These are phyloP conservation scores for Cheilosia scutellata DNA, from an alignment of 2,888 invertebrate genomes.

Conservation along the genomic window DNA sequence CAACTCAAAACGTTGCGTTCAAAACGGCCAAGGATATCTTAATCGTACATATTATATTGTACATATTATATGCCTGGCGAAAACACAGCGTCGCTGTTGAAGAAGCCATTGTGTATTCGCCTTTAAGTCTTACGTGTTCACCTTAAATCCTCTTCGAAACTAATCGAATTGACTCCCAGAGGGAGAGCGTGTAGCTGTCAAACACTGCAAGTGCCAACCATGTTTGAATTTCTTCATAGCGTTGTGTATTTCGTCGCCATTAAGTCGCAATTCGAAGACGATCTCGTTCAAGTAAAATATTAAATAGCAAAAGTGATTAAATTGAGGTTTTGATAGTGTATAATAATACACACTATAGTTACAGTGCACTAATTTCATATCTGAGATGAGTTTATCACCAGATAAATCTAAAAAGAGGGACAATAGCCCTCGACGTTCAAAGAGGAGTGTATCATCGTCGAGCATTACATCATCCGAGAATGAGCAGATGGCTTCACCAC, in stretches of 20 bases:
- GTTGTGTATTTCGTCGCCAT: not conserved
- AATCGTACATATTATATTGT: too few species aligned
- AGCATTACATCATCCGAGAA: constrained; percentile 4
- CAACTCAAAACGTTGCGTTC: too few species aligned
- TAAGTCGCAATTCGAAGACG: too few species aligned
- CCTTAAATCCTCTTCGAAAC: not conserved
- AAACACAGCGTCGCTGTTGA: constrained; percentile 19
- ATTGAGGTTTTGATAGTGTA: too few species aligned
- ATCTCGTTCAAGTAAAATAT: too few species aligned
- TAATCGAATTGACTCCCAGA: too few species aligned
- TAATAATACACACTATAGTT: too few species aligned
- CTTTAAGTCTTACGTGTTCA: not conserved
- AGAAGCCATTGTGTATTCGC: constrained; percentile 25
- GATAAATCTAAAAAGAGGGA: not conserved
- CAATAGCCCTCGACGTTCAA: not conserved
- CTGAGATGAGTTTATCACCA: not conserved
- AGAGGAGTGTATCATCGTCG: not conserved
- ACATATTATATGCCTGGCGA: constrained; percentile 21
- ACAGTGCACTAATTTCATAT: too few species aligned
- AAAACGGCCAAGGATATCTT: too few species aligned
- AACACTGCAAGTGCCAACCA: not conserved
- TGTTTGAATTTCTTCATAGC: not conserved
- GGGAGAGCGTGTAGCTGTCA: too few species aligned
- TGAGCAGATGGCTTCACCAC: constrained; percentile 11
- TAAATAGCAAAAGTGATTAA: too few species aligned